Evolutionary conservation across 2,888 invertebrate species (phyloP), one percentile per base, ranked within the genome.

Genomic region (Hirtodrosophila confusa): DNA sequence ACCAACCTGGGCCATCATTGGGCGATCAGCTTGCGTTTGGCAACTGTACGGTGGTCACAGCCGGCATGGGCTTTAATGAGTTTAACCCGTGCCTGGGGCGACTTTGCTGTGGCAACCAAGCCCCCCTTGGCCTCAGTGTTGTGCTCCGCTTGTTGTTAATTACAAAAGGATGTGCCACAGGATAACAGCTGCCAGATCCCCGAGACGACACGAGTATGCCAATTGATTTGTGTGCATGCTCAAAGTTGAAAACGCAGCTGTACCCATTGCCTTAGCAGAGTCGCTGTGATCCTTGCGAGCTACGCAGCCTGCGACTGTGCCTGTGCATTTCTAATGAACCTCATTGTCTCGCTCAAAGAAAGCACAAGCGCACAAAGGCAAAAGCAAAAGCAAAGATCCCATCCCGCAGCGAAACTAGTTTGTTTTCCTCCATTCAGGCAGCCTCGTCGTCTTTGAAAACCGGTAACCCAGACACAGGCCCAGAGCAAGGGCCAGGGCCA

Each of bases 1-100:
- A 27, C 27, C 24, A 43, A 60, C 41, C 37, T 35, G 44, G n/a
- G 44, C 53, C 60, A 57, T 40, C 48, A 53, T 45, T 60, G 44
- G 43, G 47, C 36, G 53, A 61, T 50, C 60, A 57, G 71, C 71
- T 55, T 71, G 48, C 23, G 54, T 63, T 61, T 43, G 53, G 51
- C 66, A 64, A 84, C 80, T 84, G 86, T 83, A 79, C 78, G 65
- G 65, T 64, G 54, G 33, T 37, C 41, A 57, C 68, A 63, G 68
- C 62, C 68, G 43, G 66, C 74, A 70, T 57, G 66, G 71, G 54
- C 62, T 75, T 85, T 79, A 86, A 85, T 85, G 80, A 76, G 70
- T 79, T 86, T 74, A 86, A 75, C 78, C 82, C 85, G 87, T 86
- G 87, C 85, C 85, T 65, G 64, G 55, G 85, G 78, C 72, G 31